Conservation (phyloP, 2,113 vertebrate genomes). For the Saccopteryx leptura region DNA sequence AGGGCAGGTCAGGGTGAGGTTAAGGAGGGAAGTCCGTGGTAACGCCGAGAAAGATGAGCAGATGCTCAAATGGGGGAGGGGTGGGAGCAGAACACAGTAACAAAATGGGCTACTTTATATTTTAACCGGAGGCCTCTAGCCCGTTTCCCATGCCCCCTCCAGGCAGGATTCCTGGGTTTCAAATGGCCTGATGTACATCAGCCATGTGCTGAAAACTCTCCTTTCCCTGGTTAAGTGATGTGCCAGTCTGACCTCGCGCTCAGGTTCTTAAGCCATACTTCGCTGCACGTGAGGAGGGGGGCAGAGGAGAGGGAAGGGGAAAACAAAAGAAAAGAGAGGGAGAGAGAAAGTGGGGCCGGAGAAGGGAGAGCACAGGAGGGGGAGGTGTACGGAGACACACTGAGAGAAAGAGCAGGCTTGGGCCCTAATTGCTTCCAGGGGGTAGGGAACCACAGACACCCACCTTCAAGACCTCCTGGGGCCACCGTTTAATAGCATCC, state of each 20-base stretch:
- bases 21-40: not conserved
- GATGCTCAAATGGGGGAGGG: not conserved
- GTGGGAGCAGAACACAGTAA: not conserved
- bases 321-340: not conserved
- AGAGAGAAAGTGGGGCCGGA: not conserved
- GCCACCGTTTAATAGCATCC: conserved; percentile 63
- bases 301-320: too few relatives aligned
- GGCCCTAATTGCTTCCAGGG: conserved; percentile 61
- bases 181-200: not conserved
- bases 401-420: conserved; percentile 17
- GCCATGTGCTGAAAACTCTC: not conserved
- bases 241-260: not conserved
- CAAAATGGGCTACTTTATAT: not conserved
- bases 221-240: not conserved
- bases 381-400: not conserved
- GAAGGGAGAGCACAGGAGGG: not conserved
- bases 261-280: not conserved
- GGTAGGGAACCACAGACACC: conserved; percentile 9
- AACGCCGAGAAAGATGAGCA: not conserved
- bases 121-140: not conserved
- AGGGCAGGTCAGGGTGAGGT: not conserved
- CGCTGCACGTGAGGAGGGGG: not conserved
- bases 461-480: conserved; percentile 34
- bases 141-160: not conserved
- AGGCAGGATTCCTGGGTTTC: not conserved